phyloP scores from a whole-genome alignment of 2,888 invertebrate species.

The Idaea dimidiata region DNA sequence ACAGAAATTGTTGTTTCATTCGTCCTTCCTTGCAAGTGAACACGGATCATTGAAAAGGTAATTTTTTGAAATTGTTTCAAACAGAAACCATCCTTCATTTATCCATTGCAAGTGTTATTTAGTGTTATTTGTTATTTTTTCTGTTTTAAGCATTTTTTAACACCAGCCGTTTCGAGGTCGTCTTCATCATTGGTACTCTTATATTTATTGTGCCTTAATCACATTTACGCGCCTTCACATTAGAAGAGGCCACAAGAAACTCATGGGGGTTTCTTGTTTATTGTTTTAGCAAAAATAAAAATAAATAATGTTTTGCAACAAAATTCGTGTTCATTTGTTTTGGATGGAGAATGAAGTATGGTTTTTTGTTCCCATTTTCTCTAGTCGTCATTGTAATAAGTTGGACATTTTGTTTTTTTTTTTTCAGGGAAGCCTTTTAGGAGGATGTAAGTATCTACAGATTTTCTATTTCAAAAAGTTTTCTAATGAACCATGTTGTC shows the following conservation, averaged over 20 bases:
- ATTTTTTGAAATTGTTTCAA: conserved; percentile 28
- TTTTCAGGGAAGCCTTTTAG: conserved; percentile 51
- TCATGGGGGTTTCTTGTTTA: too few species aligned
- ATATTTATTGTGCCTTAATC: too few species aligned
- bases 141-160: too few species aligned
- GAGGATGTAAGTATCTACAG: conserved; percentile 37
- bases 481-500: too few species aligned
- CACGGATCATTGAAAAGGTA: conserved; percentile 55
- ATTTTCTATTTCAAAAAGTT: not conserved
- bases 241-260: too few species aligned
- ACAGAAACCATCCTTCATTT: conserved; percentile 61
- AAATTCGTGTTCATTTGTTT: conserved; percentile 64
- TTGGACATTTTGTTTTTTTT: conserved; percentile 15
- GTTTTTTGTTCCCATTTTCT: conserved; percentile 24
- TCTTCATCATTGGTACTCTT: too few species aligned
- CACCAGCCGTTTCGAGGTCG: too few species aligned
- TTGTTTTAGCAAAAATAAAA: too few species aligned
- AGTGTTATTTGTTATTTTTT: too few species aligned
- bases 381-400: not conserved
- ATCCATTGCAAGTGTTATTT: conserved; percentile 34
- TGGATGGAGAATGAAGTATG: conserved; percentile 66
- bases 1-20: conserved; percentile 25
- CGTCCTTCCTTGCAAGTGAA: conserved; percentile 52
- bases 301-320: not conserved
- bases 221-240: too few species aligned